phyloP scores from a whole-genome alignment of 2,113 vertebrate species.

The Isurus oxyrinchus region DNA sequence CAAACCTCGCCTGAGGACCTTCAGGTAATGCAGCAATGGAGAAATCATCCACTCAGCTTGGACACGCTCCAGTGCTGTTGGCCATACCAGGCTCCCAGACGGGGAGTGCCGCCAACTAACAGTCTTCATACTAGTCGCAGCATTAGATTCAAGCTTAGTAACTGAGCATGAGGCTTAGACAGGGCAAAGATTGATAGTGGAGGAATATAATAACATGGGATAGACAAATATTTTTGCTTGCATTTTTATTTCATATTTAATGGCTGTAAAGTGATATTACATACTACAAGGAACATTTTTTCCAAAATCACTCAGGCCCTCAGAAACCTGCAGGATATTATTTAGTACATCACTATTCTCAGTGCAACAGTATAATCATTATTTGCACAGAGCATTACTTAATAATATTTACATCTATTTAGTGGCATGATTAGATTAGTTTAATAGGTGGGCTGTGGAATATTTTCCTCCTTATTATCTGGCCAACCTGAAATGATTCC shows the following conservation, averaged over 20 bases:
- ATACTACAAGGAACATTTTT: background rate
- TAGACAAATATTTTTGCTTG: background rate
- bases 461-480: background rate
- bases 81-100: background rate
- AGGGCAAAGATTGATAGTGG: background rate
- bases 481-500: background rate
- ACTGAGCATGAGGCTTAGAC: background rate
- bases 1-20: conserved; percentile 8
- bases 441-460: background rate
- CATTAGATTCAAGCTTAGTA: conserved; percentile 2
- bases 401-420: background rate
- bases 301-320: background rate
- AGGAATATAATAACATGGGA: background rate
- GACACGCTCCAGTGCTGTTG: background rate
- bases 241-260: no score
- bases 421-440: background rate
- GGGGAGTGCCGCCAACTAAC: background rate
- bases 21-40: conserved; percentile 30
- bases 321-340: background rate
- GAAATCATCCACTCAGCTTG: background rate
- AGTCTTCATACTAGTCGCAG: background rate
- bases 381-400: background rate
- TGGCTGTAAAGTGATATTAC: background rate
- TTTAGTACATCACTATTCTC: background rate
- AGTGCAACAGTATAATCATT: background rate